phyloP scores from a whole-genome alignment of 2,888 invertebrate genomes.

The Platynereis dumerilii region DNA sequence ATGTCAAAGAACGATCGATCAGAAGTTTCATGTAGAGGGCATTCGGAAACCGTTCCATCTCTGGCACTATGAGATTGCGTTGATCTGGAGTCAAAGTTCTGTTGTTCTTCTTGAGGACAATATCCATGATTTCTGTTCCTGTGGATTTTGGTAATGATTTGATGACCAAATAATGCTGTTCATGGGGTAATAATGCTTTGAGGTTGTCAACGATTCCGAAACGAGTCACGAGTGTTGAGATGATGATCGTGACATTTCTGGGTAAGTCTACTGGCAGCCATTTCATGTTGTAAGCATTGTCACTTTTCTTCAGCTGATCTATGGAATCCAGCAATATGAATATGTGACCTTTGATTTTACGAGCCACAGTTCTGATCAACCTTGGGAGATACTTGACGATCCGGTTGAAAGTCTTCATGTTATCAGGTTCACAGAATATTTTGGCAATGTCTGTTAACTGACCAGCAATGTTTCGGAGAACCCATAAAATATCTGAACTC shows the following conservation, averaged over 20 bases:
- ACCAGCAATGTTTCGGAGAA: slow-evolving; percentile 36
- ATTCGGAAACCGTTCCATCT: slow-evolving; percentile 42
- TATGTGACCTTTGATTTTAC: slow-evolving; percentile 42
- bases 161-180: slow-evolving; percentile 44
- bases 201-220: slow-evolving; percentile 45
- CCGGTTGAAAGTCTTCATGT: slow-evolving; percentile 30
- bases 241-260: slow-evolving; percentile 47
- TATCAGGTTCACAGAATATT: slow-evolving; percentile 48
- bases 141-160: slow-evolving; percentile 45
- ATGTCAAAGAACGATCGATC: slow-evolving; percentile 50
- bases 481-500: slow-evolving; percentile 35
- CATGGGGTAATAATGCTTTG: slow-evolving; percentile 34
- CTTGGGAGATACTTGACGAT: slow-evolving; percentile 47
- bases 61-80: slow-evolving; percentile 37
- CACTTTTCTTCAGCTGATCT: slow-evolving; percentile 47
- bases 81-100: slow-evolving; percentile 23
- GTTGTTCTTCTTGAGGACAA: slow-evolving; percentile 9
- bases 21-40: slow-evolving; percentile 56
- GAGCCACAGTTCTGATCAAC: slow-evolving; percentile 45
- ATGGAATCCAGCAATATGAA: slow-evolving; percentile 55
- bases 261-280: slow-evolving; percentile 54
- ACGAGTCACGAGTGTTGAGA: slow-evolving; percentile 49
- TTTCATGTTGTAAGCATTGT: slow-evolving; percentile 46
- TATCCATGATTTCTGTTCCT: slow-evolving; percentile 37
- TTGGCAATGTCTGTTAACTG: slow-evolving; percentile 42